These are phyloP conservation scores for Danionella dracula DNA, from an alignment of 2,797 vertebrate genomes.

Conservation along the genomic window DNA sequence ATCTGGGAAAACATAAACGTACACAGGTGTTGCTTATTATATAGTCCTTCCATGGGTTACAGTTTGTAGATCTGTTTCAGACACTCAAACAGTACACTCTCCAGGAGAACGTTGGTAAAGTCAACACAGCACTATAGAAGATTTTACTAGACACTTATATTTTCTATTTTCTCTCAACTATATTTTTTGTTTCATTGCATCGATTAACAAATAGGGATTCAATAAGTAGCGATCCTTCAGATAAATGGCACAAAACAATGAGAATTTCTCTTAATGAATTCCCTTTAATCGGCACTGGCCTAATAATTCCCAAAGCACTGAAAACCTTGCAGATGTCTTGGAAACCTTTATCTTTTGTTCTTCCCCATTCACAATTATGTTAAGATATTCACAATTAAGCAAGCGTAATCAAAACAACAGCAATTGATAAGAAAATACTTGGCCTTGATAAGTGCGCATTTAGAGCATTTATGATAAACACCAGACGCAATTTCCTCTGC, in stretches of 20 bases:
- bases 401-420: constrained; percentile 44
- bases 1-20: no score
- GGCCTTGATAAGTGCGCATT: constrained; percentile 38
- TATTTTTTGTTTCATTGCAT: no score
- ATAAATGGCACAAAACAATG: constrained; percentile 48
- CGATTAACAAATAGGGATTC: neutral
- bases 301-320: constrained; percentile 45
- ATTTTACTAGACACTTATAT: no score
- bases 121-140: no score
- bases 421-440: constrained; percentile 43
- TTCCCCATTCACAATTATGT: constrained; percentile 27
- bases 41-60: no score
- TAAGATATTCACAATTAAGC: constrained; percentile 51
- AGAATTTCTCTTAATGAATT: constrained; percentile 51
- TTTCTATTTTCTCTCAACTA: no score
- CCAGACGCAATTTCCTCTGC: constrained; percentile 45
- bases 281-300: constrained; percentile 47
- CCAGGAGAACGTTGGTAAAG: no score
- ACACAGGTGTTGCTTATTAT: no score
- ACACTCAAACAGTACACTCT: no score
- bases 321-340: constrained; percentile 51
- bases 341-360: constrained; percentile 23
- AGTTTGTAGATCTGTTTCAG: no score
- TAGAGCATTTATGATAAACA: constrained; percentile 46
- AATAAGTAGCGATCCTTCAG: constrained; percentile 18